These are phyloP conservation scores for Heterohyrax brucei DNA, from an alignment of 2,797 vertebrate species.

Conservation along the genomic window DNA sequence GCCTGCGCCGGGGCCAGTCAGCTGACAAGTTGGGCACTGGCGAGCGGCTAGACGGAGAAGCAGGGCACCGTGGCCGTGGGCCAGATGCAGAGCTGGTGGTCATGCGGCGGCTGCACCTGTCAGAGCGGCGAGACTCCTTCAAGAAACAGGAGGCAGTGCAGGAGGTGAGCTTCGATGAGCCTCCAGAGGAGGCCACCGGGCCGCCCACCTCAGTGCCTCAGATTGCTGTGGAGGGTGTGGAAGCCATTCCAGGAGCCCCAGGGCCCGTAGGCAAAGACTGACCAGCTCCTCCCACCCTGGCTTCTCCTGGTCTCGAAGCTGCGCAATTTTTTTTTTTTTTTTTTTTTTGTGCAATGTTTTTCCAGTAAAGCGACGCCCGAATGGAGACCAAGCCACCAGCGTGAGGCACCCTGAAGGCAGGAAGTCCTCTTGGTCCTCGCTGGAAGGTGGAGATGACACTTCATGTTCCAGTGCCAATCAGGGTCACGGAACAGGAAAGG, in stretches of 20 bases:
- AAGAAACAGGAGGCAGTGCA: slow-evolving; percentile 99
- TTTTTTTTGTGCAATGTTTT: slow-evolving; percentile 51
- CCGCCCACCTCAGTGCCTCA: slow-evolving; percentile 92
- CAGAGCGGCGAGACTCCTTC: slow-evolving; percentile 97
- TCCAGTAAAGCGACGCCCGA: not conserved
- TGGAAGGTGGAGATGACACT: slow-evolving; percentile 76
- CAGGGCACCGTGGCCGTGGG: slow-evolving; percentile 85
- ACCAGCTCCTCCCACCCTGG: not conserved
- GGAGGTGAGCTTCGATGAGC: slow-evolving; percentile 98
- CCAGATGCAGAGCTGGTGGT: slow-evolving; percentile 95
- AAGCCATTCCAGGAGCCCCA: slow-evolving; percentile 91
- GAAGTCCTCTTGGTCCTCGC: slow-evolving; percentile 57
- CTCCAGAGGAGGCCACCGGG: slow-evolving; percentile 68
- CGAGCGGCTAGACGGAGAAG: slow-evolving; percentile 88
- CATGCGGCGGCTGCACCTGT: slow-evolving; percentile 97
- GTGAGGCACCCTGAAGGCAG: not conserved
- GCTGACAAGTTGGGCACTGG: slow-evolving; percentile 89
- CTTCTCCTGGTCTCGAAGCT: not conserved
- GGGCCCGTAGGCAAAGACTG: slow-evolving; percentile 90
- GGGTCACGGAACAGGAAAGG: not conserved
- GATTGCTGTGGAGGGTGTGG: slow-evolving; percentile 96
- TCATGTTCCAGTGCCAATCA: slow-evolving; percentile 75
- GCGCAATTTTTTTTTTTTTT: not conserved
- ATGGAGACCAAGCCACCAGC: not conserved
- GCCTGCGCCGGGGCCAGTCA: slow-evolving; percentile 97